Base-by-base conservation (phyloP, 2,113 vertebrate species). In the Scomber japonicus region DNA sequence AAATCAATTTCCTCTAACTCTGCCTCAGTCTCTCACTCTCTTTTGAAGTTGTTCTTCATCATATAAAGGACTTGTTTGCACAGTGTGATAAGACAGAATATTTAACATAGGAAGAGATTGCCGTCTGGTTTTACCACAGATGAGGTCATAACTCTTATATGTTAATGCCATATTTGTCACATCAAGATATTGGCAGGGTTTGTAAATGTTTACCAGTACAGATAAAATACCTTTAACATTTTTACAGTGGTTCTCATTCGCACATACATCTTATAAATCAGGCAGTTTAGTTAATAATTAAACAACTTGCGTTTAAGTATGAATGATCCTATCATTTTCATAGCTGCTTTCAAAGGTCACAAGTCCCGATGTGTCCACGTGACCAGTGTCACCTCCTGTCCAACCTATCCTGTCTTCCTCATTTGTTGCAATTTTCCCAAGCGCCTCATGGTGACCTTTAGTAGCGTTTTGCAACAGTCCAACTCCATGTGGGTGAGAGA, bases 281-380 rank as follows among this genome's bases (percentile, higher is more conserved):
- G 2, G 21, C 21, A 57, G 35, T 60, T 21, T 14, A 9, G 83
- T 83, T 83, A 82, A 86, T 83, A 15, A 87, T 83, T 80, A 77
- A 45, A 21, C 49, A 5, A 51, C 1, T 1, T 50, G 48, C 40
- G 53, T 78, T 69, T 21, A 61, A 67, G n/a, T 21, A n/a, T 0
- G 0, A 16, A 40, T 57, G 46, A 17, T 80, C 27, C 55, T 45
- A 57, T 48, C 27, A 21, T 65, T 60, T 19, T n/a, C 3, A 0
- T 9, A 15, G 12, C 24, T 61, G 44, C 81, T 50, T 30, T 66
- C 64, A 65, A 59, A 78, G 50, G 30, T 77, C 45, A 53, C 30
- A 53, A 13, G 10, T 11, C 51, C 51, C 13, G 19, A 75, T 45
- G n/a, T 56, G 17, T 4, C 30, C 27, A 13, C 10, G 2, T 11